Base-by-base conservation (phyloP, 2,888 invertebrate genomes). In the Macrosoma leucophasiata region DNA sequence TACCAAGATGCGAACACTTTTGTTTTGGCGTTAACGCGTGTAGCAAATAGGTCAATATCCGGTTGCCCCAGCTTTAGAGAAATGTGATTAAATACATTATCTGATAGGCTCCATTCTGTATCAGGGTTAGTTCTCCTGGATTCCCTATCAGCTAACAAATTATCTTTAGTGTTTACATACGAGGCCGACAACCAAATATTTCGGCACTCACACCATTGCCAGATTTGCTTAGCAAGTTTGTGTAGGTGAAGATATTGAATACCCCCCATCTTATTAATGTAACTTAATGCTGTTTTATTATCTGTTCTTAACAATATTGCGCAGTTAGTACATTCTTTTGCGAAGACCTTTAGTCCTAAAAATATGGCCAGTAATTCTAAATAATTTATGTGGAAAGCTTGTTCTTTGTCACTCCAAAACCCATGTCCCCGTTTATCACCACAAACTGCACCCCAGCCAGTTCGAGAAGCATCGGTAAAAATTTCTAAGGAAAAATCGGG, bases 121-220 rank as follows among this genome's bases (percentile, higher is more conserved):
- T 36, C 29, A 30, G 18, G 30, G 12, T 17, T 18, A n/a, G 19
- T 13, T n/a, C n/a, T n/a, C n/a, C n/a, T n/a, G n/a, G n/a, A 17
- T 23, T 3, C 13, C 27, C 6, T 13, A 18, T 17, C 42, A 25
- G 22, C 13, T 23, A 38, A n/a, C n/a, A n/a, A n/a, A n/a, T n/a
- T n/a, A n/a, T n/a, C n/a, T n/a, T n/a, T n/a, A n/a, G n/a, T n/a
- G n/a, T n/a, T n/a, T n/a, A n/a, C n/a, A n/a, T n/a, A n/a, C n/a
- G n/a, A n/a, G n/a, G n/a, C n/a, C n/a, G n/a, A n/a, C n/a, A n/a
- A n/a, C n/a, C n/a, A n/a, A n/a, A n/a, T n/a, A n/a, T n/a, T n/a
- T n/a, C n/a, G n/a, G n/a, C n/a, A n/a, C n/a, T 45, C 42, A 17
- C 42, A 37, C 37, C 41, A 45, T 21, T 43, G 40, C 40, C 40